Percentiles rank a stretch among this genome's conserved stretches.
Conservation (phyloP, 2,888 invertebrate species). For the Lepidocyrtinus sp. region DNA sequence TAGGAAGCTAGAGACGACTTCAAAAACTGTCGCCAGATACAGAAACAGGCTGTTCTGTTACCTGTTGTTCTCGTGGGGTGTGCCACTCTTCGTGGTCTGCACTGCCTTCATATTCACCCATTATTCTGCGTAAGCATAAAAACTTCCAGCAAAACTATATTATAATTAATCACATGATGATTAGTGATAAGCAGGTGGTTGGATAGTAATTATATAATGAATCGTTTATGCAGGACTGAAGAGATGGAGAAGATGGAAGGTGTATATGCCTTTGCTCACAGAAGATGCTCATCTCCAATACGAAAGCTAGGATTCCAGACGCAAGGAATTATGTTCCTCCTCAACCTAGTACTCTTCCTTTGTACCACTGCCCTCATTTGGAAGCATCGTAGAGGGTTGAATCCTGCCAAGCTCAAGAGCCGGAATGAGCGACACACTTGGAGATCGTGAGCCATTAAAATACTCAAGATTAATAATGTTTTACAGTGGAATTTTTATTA, state of each 20-base stretch:
- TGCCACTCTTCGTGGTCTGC: slow-evolving; percentile 46
- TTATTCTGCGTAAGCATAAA: slow-evolving; percentile 33
- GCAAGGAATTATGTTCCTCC: slow-evolving; percentile 60
- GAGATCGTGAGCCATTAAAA: slow-evolving; percentile 62
- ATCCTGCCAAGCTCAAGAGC: slow-evolving; percentile 34
- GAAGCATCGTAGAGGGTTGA: slow-evolving; percentile 58
- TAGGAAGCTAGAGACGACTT: slow-evolving; percentile 61
- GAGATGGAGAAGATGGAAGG: slow-evolving; percentile 50
- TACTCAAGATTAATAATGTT: neutral
- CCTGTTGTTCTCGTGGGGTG: slow-evolving; percentile 51
- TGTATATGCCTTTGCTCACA: slow-evolving; percentile 57
- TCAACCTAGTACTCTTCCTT: slow-evolving; percentile 52
- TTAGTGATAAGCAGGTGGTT: neutral
- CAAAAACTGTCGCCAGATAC: slow-evolving; percentile 48
- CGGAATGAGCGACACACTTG: slow-evolving; percentile 50
- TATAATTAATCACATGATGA: too few species aligned
- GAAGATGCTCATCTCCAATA: slow-evolving; percentile 62
- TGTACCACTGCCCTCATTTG: slow-evolving; percentile 59
- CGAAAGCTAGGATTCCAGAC: slow-evolving; percentile 60
- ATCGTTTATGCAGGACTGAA: slow-evolving; percentile 21
- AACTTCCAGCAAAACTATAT: neutral
- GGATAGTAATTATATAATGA: neutral
- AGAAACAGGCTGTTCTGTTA: slow-evolving; percentile 34
- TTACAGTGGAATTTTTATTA: slow-evolving; percentile 1
- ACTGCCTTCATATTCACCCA: slow-evolving; percentile 39